phyloP scores from a whole-genome alignment of 2,797 vertebrate genomes.

The Pseudochaenichthys georgianus region DNA sequence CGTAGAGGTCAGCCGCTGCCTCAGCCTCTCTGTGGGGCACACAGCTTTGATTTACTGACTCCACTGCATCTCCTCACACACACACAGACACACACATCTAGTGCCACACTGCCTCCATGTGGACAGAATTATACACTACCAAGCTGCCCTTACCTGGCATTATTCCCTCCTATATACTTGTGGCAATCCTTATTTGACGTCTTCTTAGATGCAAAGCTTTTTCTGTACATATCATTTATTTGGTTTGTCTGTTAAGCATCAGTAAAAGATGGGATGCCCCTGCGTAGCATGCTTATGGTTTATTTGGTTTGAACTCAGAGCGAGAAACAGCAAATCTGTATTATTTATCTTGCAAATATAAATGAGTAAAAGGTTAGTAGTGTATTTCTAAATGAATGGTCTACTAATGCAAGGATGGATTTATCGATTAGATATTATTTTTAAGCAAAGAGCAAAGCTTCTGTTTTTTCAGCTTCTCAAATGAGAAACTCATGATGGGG shows the following conservation, averaged over 20 bases:
- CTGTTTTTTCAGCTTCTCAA: not conserved
- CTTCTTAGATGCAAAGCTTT: not conserved
- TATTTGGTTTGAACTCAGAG: not conserved
- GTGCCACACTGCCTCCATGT: conserved; percentile 77
- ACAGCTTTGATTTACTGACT: conserved; percentile 76
- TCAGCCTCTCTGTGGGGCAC: conserved; percentile 75
- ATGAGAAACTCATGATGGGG: not conserved
- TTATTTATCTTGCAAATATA: not conserved
- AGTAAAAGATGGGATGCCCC: not conserved
- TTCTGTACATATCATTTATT: not conserved
- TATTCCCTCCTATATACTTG: not conserved
- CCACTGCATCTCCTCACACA: conserved; percentile 65
- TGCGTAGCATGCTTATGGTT: not conserved
- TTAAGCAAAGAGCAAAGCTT: not conserved
- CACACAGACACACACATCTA: conserved; percentile 25
- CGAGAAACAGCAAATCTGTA: not conserved
- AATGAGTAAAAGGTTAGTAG: no score
- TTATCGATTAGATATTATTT: not conserved
- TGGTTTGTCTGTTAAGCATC: not conserved
- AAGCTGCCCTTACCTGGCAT: conserved; percentile 13
- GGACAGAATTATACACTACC: conserved; percentile 51
- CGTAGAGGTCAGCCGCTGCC: conserved; percentile 81
- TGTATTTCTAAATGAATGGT: not conserved
- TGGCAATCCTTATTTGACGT: not conserved
- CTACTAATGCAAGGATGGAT: not conserved